These are phyloP conservation scores for Emmelina monodactyla DNA, from an alignment of 2,888 invertebrate genomes.

Conservation along the genomic window DNA sequence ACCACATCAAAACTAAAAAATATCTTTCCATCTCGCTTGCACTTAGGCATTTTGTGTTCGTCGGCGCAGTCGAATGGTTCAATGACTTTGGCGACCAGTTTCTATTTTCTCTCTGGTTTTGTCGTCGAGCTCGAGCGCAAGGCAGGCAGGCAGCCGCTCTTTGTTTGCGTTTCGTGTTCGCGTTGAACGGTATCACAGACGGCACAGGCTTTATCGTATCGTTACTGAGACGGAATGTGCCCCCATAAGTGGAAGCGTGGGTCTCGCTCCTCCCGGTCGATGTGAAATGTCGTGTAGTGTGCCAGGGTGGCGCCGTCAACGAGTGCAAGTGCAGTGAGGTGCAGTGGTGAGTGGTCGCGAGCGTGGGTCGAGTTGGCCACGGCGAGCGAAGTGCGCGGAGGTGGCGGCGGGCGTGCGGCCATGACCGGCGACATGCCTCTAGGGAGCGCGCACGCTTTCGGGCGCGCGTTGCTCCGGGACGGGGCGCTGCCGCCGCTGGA, in stretches of 20 bases:
- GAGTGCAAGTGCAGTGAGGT: conserved; percentile 64
- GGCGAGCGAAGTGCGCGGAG: conserved; percentile 54
- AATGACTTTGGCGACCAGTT: conserved; percentile 63
- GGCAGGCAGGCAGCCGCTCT: conserved; percentile 52
- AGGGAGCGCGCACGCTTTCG: conserved; percentile 63
- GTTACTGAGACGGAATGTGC: conserved; percentile 61
- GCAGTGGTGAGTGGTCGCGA: conserved; percentile 53
- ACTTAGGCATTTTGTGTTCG: conserved; percentile 24
- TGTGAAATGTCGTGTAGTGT: conserved; percentile 57
- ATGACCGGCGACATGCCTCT: conserved; percentile 65
- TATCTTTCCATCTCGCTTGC: conserved; percentile 42
- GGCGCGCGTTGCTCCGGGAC: conserved; percentile 57
- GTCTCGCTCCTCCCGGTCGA: conserved; percentile 56
- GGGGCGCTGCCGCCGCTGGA: conserved; percentile 59
- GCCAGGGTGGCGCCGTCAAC: conserved; percentile 56
- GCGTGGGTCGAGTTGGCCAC: conserved; percentile 57
- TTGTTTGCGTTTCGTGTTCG: conserved; percentile 66
- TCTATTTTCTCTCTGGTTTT: conserved; percentile 66
- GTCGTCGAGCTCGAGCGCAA: conserved; percentile 48
- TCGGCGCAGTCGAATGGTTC: conserved; percentile 53
- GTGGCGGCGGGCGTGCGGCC: conserved; percentile 58
- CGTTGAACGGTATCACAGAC: conserved; percentile 52
- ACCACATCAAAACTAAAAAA: conserved; percentile 12
- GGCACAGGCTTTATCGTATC: conserved; percentile 45
- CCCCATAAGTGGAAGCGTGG: conserved; percentile 60